These are phyloP conservation scores for Holacanthella duospinosa DNA, from an alignment of 2,888 invertebrate species.

Conservation along the genomic window DNA sequence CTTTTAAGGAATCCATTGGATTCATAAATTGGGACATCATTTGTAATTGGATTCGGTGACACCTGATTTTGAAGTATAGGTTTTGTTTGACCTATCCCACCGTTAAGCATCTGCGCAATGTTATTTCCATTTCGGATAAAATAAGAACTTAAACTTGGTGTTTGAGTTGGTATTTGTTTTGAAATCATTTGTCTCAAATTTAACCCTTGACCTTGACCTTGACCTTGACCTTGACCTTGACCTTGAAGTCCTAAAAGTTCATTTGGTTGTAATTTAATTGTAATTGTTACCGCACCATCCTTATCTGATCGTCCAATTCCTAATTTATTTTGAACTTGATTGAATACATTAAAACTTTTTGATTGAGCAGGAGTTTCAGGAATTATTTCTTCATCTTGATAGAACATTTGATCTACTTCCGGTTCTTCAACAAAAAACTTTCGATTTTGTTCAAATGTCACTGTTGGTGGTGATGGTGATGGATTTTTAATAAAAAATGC, in stretches of 20 bases:
- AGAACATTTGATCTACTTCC: too few relatives aligned
- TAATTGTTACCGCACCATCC: neutral
- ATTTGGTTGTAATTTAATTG: neutral
- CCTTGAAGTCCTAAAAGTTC: neutral
- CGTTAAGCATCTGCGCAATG: neutral
- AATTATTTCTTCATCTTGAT: neutral
- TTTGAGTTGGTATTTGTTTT: too few relatives aligned
- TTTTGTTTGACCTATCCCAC: neutral
- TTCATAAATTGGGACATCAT: neutral
- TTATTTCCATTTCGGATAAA: neutral
- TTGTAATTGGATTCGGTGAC: neutral
- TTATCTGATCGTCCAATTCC: neutral
- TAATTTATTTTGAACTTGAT: neutral
- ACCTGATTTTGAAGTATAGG: neutral
- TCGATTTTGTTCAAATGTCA: too few relatives aligned
- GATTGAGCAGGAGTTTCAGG: neutral
- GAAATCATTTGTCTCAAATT: too few relatives aligned
- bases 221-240: too few relatives aligned
- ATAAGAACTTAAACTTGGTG: neutral
- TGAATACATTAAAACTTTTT: neutral
- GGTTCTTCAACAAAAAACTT: too few relatives aligned
- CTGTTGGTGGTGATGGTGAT: neutral
- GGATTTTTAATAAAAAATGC: neutral
- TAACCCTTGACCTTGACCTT: too few relatives aligned
- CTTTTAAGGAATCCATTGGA: constrained; percentile 1